Evolutionary conservation across 2,888 invertebrate species (phyloP), one percentile per base, ranked within the genome.

Genomic region (Parelbella ahira): DNA sequence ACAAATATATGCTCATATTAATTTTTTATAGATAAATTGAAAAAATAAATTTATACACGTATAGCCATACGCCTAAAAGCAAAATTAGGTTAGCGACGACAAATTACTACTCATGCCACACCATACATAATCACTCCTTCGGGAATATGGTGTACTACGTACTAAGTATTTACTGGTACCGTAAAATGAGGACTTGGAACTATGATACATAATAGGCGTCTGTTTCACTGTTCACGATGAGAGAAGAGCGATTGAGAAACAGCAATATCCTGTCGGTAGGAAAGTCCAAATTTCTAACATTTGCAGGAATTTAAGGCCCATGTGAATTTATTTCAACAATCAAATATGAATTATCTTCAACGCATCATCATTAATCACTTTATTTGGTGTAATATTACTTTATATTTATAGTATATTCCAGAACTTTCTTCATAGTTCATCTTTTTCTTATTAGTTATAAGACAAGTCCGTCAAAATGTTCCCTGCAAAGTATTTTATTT

Each of bases 401-500:
- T 15, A 4, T 15, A 15, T 15, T 15, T 15, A 15, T 3, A 2
- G 4, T 15, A 15, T 15, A 2, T 15, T 15, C 15, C 2, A 15
- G 15, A 15, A 15, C 2, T 15, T 3, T 15, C 2, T 12, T 12
- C n/a, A 6, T 25, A 25, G 11, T 2, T 5, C 3, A 10, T 30
- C 18, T 23, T 13, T 11, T 20, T 19, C 18, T 18, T 4, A 6
- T 12, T 0, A 1, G 10, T 1, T 5, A 24, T 25, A 5, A 2
- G 20, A 41, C 25, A 33, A 13, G 41, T 2, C n/a, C 27, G 28
- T 19, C 15, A 27, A 25, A 27, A 15, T 13, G 41, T 33, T 33
- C 33, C 33, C 41, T 43, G 36, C 58, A 58, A 70, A 73, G 67
- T 62, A 63, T 62, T 65, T 63, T 65, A 68, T 59, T 57, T 52